Conservation (phyloP, 1,140 invertebrate species). For the Drosophila carrolli region DNA sequence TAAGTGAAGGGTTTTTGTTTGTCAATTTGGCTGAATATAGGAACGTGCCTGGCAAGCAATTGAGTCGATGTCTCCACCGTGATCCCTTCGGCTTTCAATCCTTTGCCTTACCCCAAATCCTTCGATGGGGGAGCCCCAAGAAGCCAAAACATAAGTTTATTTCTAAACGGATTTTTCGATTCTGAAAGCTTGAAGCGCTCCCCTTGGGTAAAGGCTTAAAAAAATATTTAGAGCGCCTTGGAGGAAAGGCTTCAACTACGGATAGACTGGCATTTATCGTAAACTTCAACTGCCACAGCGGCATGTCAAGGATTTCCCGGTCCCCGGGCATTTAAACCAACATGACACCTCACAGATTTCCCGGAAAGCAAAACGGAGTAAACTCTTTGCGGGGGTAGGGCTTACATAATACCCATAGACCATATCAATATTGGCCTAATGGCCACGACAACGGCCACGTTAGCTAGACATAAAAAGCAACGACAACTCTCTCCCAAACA, state of each 20-base stretch:
- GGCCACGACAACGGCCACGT: constrained; percentile 38
- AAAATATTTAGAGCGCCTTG: constrained; percentile 73
- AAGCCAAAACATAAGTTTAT: constrained; percentile 53
- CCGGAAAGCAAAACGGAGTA: not conserved
- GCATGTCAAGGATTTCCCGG: constrained; percentile 73
- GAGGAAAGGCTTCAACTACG: constrained; percentile 45
- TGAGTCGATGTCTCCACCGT: constrained; percentile 45
- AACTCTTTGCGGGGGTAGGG: not conserved
- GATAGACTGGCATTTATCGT: constrained; percentile 72
- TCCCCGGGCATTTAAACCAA: constrained; percentile 71
- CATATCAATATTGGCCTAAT: constrained; percentile 69
- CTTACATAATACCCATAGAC: constrained; percentile 47
- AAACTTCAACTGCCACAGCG: constrained; percentile 75
- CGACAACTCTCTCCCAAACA: constrained; percentile 51
- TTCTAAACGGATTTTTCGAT: constrained; percentile 58
- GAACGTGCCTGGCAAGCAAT: constrained; percentile 51
- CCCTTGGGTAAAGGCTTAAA: constrained; percentile 26
- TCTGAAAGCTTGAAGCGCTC: constrained; percentile 7
- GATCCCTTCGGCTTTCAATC: constrained; percentile 62
- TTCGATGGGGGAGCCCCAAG: constrained; percentile 3
- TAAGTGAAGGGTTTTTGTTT: constrained; percentile 52
- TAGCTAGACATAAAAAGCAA: constrained; percentile 71
- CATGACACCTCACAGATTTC: constrained; percentile 68
- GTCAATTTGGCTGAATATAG: constrained; percentile 70
- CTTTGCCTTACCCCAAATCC: constrained; percentile 14